These are phyloP conservation scores for Macrobrachium nipponense DNA, from an alignment of 1,140 invertebrate species.

Conservation along the genomic window DNA sequence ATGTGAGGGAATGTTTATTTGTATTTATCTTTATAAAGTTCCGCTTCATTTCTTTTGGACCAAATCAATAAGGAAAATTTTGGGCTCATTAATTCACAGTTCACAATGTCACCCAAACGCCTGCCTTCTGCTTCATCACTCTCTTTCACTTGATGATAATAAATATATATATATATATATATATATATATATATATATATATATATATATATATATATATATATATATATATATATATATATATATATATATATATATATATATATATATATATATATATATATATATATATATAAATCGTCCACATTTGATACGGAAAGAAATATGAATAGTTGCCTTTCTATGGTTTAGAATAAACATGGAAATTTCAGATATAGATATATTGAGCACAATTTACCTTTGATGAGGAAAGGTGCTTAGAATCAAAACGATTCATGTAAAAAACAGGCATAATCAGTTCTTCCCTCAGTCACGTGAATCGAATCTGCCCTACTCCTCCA, in stretches of 20 bases:
- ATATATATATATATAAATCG: conserved; percentile 19
- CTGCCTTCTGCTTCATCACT: too few relatives aligned
- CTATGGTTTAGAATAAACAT: not conserved
- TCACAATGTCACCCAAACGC: too few relatives aligned
- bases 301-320: not conserved
- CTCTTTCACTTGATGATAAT: not conserved
- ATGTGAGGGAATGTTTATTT: too few relatives aligned
- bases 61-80: too few relatives aligned
- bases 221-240: conserved; percentile 30
- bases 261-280: conserved; percentile 26
- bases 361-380: too few relatives aligned
- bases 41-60: too few relatives aligned
- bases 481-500: not conserved
- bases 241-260: conserved; percentile 28
- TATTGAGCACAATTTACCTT: too few relatives aligned
- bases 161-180: conserved; percentile 26
- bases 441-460: not conserved
- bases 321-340: not conserved
- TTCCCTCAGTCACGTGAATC: not conserved
- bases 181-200: conserved; percentile 28
- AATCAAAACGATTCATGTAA: too few relatives aligned
- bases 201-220: conserved; percentile 26
- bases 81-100: too few relatives aligned
- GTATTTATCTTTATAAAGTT: too few relatives aligned
- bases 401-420: too few relatives aligned